These are phyloP conservation scores for Colaptes auratus DNA, from an alignment of 2,113 vertebrate species.

Conservation along the genomic window DNA sequence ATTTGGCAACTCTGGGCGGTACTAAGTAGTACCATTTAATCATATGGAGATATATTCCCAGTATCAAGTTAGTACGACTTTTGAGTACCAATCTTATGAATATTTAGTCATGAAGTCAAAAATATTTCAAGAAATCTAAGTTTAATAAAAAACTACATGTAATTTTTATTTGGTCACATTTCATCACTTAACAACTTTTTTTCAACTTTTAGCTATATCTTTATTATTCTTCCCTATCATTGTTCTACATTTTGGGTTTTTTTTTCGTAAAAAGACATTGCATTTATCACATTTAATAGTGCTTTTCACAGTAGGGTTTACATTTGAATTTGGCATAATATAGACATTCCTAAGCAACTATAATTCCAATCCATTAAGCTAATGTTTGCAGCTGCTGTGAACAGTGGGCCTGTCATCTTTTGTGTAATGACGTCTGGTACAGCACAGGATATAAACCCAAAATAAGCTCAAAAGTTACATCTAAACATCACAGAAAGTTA, in stretches of 20 bases:
- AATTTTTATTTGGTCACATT: neutral
- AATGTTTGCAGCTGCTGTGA: constrained; percentile 73
- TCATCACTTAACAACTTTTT: neutral
- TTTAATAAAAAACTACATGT: neutral
- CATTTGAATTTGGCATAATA: constrained; percentile 63
- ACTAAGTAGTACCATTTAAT: neutral
- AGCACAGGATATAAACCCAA: constrained; percentile 51
- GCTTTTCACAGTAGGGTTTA: constrained; percentile 64
- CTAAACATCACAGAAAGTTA: neutral
- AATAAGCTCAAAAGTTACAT: constrained; percentile 56
- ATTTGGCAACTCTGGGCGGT: neutral
- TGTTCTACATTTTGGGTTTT: neutral
- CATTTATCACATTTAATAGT: constrained; percentile 64
- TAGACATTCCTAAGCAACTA: constrained; percentile 66
- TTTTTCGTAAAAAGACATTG: neutral
- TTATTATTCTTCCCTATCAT: neutral
- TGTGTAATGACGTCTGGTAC: constrained; percentile 49
- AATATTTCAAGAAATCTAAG: neutral
- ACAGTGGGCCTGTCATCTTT: constrained; percentile 58
- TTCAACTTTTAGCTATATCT: neutral
- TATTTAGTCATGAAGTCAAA: neutral
- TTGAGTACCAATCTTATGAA: neutral
- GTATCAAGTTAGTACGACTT: neutral
- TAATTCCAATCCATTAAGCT: constrained; percentile 77
- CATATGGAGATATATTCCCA: neutral